These are phyloP conservation scores for Mnemiopsis leidyi DNA, from an alignment of 37 sponge, comb jelly and placozoan genomes.

Conservation along the genomic window DNA sequence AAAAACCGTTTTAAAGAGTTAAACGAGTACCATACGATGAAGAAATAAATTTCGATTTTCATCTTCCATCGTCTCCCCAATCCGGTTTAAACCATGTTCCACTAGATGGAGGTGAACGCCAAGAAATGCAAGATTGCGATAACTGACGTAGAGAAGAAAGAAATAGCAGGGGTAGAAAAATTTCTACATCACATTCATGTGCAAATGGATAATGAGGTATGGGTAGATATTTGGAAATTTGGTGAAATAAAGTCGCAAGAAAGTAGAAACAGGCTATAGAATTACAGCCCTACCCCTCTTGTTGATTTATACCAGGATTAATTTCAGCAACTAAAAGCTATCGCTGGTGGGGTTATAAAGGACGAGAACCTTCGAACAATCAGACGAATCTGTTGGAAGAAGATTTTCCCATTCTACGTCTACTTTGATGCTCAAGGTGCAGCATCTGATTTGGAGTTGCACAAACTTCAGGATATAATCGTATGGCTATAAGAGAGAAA, in stretches of 20 bases:
- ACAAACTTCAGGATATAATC: no score
- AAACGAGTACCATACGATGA: no score
- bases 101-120: no score
- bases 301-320: no score
- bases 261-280: no score
- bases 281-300: no score
- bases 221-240: not conserved
- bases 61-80: no score
- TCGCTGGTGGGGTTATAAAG: not conserved
- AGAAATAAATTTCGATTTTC: no score
- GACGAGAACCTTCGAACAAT: not conserved
- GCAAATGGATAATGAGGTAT: constrained; percentile 30
- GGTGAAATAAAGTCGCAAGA: no score
- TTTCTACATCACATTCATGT: not conserved
- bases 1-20: no score
- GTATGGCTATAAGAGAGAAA: no score
- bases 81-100: no score
- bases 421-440: not conserved
- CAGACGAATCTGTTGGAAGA: not conserved
- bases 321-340: not conserved
- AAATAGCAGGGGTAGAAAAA: not conserved
- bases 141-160: not conserved
- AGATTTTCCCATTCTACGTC: not conserved
- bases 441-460: not conserved
- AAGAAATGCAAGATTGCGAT: constrained; percentile 8